A percentile compares a stretch with the other conserved stretches of the same genome.
Evolutionary conservation across 2,888 invertebrate species (phyloP).

Genomic region (Hipparchia sbordonii): DNA sequence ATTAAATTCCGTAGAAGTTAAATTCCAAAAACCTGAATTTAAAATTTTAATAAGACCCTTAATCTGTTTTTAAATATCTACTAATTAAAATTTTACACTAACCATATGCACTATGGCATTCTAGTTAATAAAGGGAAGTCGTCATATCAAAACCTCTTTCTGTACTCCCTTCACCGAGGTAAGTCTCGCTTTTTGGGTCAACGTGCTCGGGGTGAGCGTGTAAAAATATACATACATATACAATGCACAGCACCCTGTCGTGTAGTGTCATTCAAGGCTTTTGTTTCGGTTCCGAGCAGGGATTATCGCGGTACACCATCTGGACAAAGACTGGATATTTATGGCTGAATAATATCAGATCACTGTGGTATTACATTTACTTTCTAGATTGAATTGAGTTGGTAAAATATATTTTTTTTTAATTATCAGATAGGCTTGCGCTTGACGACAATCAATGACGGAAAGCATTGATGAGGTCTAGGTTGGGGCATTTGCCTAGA

Average conservation of each 20-base stretch:
- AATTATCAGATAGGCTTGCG: too few species aligned
- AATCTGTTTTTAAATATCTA: too few species aligned
- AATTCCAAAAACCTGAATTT: too few species aligned
- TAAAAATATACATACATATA: conserved; percentile 40
- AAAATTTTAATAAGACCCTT: too few species aligned
- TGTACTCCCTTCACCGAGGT: conserved; percentile 18
- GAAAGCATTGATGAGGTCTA: too few species aligned
- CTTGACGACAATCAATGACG: too few species aligned
- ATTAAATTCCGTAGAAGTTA: too few species aligned
- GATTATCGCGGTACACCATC: conserved; percentile 40
- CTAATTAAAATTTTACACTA: too few species aligned
- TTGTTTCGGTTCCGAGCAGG: conserved; percentile 39
- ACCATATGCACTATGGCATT: background rate
- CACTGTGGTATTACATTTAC: background rate
- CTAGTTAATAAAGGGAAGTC: conserved; percentile 29
- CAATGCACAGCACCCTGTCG: conserved; percentile 22
- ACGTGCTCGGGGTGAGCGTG: conserved; percentile 42
- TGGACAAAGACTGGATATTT: conserved; percentile 28
- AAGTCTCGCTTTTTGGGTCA: conserved; percentile 43
- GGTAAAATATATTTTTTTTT: background rate
- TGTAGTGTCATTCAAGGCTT: conserved; percentile 40
- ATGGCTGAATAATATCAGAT: conserved; percentile 3
- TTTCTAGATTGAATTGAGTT: background rate
- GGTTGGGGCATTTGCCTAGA: too few species aligned
- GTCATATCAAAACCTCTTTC: conserved; percentile 14